Base-by-base conservation (phyloP, 2,797 vertebrate genomes). In the Phrynocephalus vlangalii region DNA sequence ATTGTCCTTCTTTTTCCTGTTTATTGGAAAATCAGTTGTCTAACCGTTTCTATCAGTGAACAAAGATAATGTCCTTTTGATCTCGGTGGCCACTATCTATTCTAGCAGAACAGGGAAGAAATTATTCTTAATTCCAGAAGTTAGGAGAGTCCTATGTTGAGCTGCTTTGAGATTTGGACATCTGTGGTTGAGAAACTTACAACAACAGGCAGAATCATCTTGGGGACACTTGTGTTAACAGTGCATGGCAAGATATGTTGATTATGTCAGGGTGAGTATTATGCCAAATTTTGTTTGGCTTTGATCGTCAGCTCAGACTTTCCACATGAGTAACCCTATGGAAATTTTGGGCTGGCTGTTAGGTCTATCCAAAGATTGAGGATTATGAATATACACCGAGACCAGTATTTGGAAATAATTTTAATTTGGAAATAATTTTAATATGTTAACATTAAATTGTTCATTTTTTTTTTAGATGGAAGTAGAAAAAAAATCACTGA, bases 11-110 rank as follows among this genome's bases (percentile, higher is more conserved):
- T 26, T 79, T 60, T 24, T 22, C 48, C 6, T 79, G 38, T 38
- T 56, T 24, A 73, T 52, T 79, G 56, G 60, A 33, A 72, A 86
- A 73, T 73, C 83, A 15, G 52, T 66, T 86, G 44, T n/a, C 50
- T 72, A 77, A 77, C 50, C 1, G 11, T 20, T 60, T 67, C 16
- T 60, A 72, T 71, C 70, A 63, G 50, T n/a, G 15, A 3, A 44
- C 15, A 76, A 38, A 44, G 18, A 79, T 22, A 79, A 79, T 2
- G 28, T 24, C 18, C 26, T 38, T 26, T 16, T 20, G 3, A 38
- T 77, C 63, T 24, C 63, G 30, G 50, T 60, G 44, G 30, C 38
- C 73, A 67, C 4, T n/a, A 13, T 75, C 44, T 63, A 44, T 68
- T 3, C 18, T 81, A 76, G 24, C 1, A 38, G 28, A 63, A 85